Evolutionary conservation across 2,888 invertebrate genomes (phyloP).

Genomic region (Troilus luridus): DNA sequence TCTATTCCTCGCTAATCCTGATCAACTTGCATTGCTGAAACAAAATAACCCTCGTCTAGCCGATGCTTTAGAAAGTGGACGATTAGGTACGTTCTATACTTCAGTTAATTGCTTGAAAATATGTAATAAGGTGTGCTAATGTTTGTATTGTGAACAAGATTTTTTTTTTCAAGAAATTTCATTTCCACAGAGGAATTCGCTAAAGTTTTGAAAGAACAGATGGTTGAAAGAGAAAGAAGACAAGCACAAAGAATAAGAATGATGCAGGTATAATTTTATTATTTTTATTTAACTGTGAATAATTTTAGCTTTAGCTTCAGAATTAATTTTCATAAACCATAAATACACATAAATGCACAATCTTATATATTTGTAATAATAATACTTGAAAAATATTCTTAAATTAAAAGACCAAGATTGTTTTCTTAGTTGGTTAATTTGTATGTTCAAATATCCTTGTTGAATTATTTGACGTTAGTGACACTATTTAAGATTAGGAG

Average conservation of each 20-base stretch:
- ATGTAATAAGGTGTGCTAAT: constrained; percentile 19
- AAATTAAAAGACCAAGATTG: no score
- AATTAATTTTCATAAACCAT: no score
- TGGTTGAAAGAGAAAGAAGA: constrained; percentile 84
- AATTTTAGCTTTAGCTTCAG: no score
- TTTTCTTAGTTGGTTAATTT: no score
- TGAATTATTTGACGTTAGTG: no score
- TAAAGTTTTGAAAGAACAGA: constrained; percentile 84
- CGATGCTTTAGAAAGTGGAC: constrained; percentile 89
- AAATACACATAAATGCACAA: no score
- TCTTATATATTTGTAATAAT: no score
- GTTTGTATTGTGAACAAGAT: constrained; percentile 51
- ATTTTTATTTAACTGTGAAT: background rate
- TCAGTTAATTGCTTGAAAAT: background rate
- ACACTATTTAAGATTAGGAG: no score
- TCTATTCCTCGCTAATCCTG: constrained; percentile 90
- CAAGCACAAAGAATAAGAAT: constrained; percentile 88
- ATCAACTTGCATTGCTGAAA: constrained; percentile 89
- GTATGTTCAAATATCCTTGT: no score
- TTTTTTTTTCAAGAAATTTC: constrained; percentile 55
- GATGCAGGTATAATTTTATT: constrained; percentile 72
- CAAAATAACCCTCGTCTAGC: constrained; percentile 95
- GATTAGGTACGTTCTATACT: constrained; percentile 74
- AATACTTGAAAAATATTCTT: no score
- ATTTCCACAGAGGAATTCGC: constrained; percentile 80